These are phyloP conservation scores for Drepana arcuata DNA, from an alignment of 1,140 invertebrate species.

Conservation along the genomic window DNA sequence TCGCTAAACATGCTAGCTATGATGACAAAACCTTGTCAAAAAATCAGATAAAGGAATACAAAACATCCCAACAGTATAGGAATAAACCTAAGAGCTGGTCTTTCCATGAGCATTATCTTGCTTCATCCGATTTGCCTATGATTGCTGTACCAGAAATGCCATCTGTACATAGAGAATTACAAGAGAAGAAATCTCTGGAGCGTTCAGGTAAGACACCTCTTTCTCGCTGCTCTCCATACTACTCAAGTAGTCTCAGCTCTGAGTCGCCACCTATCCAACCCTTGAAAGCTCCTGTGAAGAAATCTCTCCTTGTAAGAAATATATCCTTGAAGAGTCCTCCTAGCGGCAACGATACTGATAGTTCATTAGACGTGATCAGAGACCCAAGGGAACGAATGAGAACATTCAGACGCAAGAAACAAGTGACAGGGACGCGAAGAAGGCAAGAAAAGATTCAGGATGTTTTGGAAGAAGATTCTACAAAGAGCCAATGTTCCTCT, in stretches of 20 bases:
- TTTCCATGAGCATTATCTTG: constrained; percentile 75
- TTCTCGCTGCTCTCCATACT: constrained; percentile 78
- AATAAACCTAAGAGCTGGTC: constrained; percentile 74
- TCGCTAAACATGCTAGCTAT: constrained; percentile 75
- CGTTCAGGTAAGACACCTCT: constrained; percentile 66
- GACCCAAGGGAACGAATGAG: constrained; percentile 74
- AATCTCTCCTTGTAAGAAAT: constrained; percentile 63
- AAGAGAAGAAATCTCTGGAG: constrained; percentile 59
- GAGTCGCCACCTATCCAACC: constrained; percentile 77
- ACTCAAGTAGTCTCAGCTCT: constrained; percentile 79
- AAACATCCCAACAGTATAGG: constrained; percentile 72
- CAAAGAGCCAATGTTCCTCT: constrained; percentile 67
- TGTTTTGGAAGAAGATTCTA: constrained; percentile 68
- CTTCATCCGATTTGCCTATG: constrained; percentile 57
- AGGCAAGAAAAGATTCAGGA: constrained; percentile 72
- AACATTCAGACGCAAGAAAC: constrained; percentile 76
- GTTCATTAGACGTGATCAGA: constrained; percentile 76
- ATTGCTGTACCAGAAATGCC: constrained; percentile 60
- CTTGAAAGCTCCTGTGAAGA: constrained; percentile 73
- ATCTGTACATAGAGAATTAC: constrained; percentile 49
- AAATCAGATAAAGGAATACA: constrained; percentile 76
- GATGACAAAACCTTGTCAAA: constrained; percentile 75
- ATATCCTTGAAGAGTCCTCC: constrained; percentile 76
- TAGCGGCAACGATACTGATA: constrained; percentile 79
- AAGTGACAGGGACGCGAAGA: constrained; percentile 72